Conservation (phyloP, 2,113 vertebrate species). For the Urocynchramus pylzowi region DNA sequence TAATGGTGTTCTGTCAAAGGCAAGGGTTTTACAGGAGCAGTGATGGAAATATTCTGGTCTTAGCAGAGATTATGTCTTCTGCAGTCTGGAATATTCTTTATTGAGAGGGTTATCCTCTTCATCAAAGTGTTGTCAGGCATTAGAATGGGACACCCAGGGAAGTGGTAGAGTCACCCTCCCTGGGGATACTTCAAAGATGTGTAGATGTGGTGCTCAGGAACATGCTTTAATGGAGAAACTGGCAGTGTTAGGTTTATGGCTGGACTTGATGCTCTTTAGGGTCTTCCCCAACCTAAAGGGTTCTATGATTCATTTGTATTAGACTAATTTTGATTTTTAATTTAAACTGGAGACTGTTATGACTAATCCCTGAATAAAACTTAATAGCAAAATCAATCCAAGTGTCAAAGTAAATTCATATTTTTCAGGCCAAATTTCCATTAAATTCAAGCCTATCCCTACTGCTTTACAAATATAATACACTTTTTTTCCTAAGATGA, state of each 20-base stretch:
- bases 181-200: background rate
- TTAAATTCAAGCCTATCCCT: background rate
- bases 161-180: background rate
- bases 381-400: background rate
- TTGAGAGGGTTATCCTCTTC: background rate
- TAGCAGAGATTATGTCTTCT: background rate
- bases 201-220: rapidly evolving
- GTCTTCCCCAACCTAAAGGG: background rate
- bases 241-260: background rate
- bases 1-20: background rate
- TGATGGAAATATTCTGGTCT: background rate
- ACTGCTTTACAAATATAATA: background rate
- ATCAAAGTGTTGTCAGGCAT: background rate
- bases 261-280: background rate
- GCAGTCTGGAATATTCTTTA: background rate
- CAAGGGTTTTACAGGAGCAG: background rate
- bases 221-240: background rate
- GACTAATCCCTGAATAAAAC: background rate
- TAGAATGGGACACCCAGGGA: background rate
- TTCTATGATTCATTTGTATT: background rate
- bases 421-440: background rate
- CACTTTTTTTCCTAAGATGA: background rate
- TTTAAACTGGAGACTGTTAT: background rate
- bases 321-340: background rate
- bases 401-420: background rate